Percentiles rank a stretch among this genome's conserved stretches.
These are phyloP conservation scores for Stratiomys singularior DNA, from an alignment of 2,888 invertebrate genomes.

Conservation along the genomic window DNA sequence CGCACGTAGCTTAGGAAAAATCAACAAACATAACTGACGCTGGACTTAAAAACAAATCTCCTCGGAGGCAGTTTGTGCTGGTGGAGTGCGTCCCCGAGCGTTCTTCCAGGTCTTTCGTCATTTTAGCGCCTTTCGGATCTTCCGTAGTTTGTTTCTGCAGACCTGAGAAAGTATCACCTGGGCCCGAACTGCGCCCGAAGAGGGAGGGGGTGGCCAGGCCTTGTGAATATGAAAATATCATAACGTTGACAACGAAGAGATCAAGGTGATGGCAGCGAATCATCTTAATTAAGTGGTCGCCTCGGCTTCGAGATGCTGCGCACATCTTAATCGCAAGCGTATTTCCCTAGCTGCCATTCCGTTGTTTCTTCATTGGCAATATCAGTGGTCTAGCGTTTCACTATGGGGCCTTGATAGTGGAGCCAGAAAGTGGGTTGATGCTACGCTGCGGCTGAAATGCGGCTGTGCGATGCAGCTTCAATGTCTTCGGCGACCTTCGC, in stretches of 20 bases:
- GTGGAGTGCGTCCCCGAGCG: background rate
- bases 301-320: no score
- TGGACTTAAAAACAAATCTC: background rate
- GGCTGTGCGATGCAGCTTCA: no score
- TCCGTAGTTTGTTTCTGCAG: conserved; percentile 1
- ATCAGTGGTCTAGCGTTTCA: no score
- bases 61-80: background rate
- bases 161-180: background rate
- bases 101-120: background rate
- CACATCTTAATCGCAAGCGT: no score
- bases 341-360: no score
- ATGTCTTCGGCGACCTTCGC: no score
- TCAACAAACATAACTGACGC: background rate
- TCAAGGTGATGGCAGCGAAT: background rate
- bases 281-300: background rate
- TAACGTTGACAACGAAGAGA: background rate
- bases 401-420: no score
- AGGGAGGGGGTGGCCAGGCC: background rate
- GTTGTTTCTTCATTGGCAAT: no score
- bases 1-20: background rate
- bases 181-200: background rate
- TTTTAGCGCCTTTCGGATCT: background rate
- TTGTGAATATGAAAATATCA: conserved; percentile 22
- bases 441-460: no score
- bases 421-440: no score